Evolutionary conservation across 2,113 vertebrate species (phyloP), one percentile per base, ranked within the genome.

Genomic region (Heptranchias perlo): DNA sequence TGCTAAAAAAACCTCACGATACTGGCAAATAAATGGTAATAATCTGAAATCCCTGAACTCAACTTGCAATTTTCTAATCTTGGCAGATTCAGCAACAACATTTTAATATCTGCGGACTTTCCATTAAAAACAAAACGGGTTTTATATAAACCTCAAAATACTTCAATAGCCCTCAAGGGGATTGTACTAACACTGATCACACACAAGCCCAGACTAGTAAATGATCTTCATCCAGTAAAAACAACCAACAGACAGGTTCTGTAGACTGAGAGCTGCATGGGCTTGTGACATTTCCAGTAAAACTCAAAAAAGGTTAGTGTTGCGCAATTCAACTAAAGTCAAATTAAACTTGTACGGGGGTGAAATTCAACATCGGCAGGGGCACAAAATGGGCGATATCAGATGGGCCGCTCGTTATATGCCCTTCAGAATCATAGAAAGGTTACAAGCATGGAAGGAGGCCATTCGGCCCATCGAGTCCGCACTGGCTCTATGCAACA

Each of bases 141-240:
- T 93, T 95, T 95, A 67, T 73, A 49, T 73, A 95, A 95, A 95
- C 94, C 94, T 95, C 94, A 69, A 35, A 95, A 69, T 69, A 67
- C 94, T 95, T 95, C 64, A 69, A 95, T 69, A 95, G 94, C 64
- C 93, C 44, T 95, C 93, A 39, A n/a, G 93, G 62, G 94, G 64
- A 95, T 95, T 39, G 35, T 93, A 61, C 58, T 93, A 73, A 95
- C 94, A 49, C 93, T 49, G 44, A 94, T 94, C 93, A 49, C 93
- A 94, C 93, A 95, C 94, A 95, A 67, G 62, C 65, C 44, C 94
- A 95, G 65, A 69, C 64, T 52, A 44, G 94, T 95, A 95, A 95
- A 69, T 69, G 94, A 95, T 95, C 64, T 67, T 28, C 44, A 52
- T 95, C 94, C 94, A 95, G 62, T 95, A 49, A 67, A 52, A 95